phyloP scores from a whole-genome alignment of 1,140 invertebrate species.

The Phymorhynchus buccinoides region DNA sequence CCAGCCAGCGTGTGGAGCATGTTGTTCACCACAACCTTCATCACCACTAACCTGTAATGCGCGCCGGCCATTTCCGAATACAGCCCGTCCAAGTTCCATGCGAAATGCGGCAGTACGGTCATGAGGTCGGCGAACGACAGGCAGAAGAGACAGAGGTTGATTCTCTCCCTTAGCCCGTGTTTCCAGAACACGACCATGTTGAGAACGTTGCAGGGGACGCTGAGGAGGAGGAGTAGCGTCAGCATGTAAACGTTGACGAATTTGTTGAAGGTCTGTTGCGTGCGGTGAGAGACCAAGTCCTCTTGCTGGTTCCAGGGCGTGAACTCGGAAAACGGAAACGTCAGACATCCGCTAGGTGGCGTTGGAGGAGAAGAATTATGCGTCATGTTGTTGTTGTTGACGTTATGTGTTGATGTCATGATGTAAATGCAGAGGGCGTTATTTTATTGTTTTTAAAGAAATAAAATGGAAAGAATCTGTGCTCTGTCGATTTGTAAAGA shows the following conservation, averaged over 20 bases:
- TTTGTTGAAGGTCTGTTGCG: background rate
- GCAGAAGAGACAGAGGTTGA: conserved; percentile 31
- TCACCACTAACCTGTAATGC: background rate
- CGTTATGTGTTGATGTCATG: background rate
- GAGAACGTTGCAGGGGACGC: background rate
- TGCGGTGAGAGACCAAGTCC: background rate
- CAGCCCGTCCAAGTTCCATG: background rate
- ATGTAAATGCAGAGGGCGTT: too few species aligned
- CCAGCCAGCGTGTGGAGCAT: background rate
- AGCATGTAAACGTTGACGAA: conserved; percentile 17
- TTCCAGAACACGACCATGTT: conserved; percentile 25
- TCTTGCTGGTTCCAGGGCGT: background rate
- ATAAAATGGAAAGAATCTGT: too few species aligned
- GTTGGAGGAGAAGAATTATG: too few species aligned
- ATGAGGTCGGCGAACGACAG: conserved; percentile 2
- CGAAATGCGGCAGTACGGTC: background rate
- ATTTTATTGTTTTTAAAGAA: too few species aligned
- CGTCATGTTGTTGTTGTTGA: background rate
- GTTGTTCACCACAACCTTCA: background rate
- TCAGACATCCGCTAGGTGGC: background rate
- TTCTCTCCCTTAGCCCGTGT: background rate
- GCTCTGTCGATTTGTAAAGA: too few species aligned
- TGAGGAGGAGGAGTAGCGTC: background rate
- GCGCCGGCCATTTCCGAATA: background rate
- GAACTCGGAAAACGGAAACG: background rate